phyloP scores from a whole-genome alignment of 2,113 vertebrate species.

The Oxyruncus cristatus region DNA sequence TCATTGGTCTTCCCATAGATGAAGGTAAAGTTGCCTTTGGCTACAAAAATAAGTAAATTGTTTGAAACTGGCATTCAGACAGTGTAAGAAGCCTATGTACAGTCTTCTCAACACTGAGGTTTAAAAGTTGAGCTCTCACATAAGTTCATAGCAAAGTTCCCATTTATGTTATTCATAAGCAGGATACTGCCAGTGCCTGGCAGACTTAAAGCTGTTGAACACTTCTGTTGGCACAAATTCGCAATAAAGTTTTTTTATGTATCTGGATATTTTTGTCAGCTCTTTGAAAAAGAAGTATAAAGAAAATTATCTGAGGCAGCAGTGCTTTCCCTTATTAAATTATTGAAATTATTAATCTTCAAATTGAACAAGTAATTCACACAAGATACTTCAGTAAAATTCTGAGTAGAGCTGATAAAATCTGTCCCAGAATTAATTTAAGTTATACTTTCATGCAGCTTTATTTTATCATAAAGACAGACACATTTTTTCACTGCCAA shows the following conservation, averaged over 20 bases:
- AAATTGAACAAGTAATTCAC: not conserved
- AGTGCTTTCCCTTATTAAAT: not conserved
- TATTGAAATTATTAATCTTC: not conserved
- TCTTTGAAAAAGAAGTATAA: not conserved
- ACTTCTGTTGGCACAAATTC: not conserved
- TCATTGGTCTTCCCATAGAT: slow-evolving; percentile 89
- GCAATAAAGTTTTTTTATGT: not conserved
- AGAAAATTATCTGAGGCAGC: not conserved
- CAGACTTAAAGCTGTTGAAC: not conserved
- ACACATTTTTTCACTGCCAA: not conserved
- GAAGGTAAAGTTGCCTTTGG: slow-evolving; percentile 81
- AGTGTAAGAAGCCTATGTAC: not conserved
- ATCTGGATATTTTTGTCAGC: not conserved
- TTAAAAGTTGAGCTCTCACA: not conserved
- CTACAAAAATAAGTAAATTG: slow-evolving; percentile 71
- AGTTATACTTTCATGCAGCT: not conserved
- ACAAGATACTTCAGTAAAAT: not conserved
- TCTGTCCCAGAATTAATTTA: not conserved
- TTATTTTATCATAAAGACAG: not conserved
- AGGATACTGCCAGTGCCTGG: not conserved
- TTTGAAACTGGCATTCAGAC: slow-evolving; percentile 29
- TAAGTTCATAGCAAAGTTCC: not conserved
- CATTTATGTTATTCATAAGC: not conserved
- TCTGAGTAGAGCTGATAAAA: not conserved
- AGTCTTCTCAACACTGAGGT: not conserved